Base-by-base conservation (phyloP, 2,888 invertebrate species). In the Odontomyia ornata region DNA sequence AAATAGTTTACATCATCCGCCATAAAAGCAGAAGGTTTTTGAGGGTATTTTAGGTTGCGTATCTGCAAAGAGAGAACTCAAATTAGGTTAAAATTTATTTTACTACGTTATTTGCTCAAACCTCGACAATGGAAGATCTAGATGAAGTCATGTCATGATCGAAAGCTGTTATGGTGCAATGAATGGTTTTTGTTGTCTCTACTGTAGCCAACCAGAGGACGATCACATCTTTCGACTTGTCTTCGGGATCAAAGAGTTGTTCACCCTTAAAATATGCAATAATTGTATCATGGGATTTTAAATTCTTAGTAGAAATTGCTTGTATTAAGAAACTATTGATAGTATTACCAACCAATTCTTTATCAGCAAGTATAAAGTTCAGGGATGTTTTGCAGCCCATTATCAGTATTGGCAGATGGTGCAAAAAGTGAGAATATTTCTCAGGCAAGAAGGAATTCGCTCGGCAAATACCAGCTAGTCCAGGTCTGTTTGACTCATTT, bases 341-440 rank as follows among this genome's bases (percentile, higher is more conserved):
- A n/a, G n/a, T n/a, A n/a, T n/a, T n/a, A n/a, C 36, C 9, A 1
- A 80, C 81, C 28, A 80, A n/a, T 65, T 80, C 62, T 46, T 80
- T 81, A 28, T 81, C 80, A 0, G 60, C 57, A 11, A 82, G 27
- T 43, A 83, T 71, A 18, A 80, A 78, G 23, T 79, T 80, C 77
- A 83, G 80, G 0, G 80, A 80, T 2, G 83, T 83, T 64, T 81
- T 81, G 47, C 82, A 82, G 4, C 81, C 82, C 82, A 84, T 82
- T 43, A 83, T 82, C 23, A 83, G 71, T 18, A 84, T 80, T n/a
- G 84, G 83, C 25, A 83, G 77, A 78, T 84, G 83, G 3, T 82
- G 80, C 4, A 79, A 76, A n/a, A 83, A 77, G 23, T 82, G 79
- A 21, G 81, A 80, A 27, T 80, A 80, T n/a, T 82, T 76, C 64